phyloP scores from a whole-genome alignment of 2,113 vertebrate genomes.

The Genyomyrus donnyi region DNA sequence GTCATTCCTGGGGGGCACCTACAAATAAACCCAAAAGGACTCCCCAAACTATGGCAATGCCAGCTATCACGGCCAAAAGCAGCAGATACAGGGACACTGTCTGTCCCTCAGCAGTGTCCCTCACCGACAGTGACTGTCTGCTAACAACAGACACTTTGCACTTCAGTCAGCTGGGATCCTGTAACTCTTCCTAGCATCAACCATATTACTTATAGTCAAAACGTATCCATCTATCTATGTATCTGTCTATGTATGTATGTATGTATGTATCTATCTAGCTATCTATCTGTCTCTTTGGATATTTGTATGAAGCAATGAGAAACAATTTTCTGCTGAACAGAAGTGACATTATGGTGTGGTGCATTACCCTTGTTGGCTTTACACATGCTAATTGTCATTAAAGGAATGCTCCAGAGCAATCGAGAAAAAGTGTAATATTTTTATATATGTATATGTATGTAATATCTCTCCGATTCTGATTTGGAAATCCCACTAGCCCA shows the following conservation, averaged over 20 bases:
- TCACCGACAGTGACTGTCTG: not conserved
- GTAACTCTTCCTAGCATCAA: not conserved
- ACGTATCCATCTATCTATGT: not conserved
- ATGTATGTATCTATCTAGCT: too few relatives aligned
- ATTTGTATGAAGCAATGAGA: too few relatives aligned
- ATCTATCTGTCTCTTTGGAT: too few relatives aligned
- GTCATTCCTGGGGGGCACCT: conserved; percentile 24
- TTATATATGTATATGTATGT: too few relatives aligned
- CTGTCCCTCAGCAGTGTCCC: not conserved
- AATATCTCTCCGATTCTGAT: not conserved
- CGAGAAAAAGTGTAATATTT: not conserved
- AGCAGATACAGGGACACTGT: not conserved
- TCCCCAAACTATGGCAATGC: not conserved
- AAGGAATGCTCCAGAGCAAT: not conserved
- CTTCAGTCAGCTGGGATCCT: not conserved
- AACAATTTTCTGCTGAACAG: too few relatives aligned
- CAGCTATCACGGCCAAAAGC: not conserved
- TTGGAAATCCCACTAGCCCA: not conserved
- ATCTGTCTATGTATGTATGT: not conserved
- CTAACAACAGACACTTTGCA: not conserved
- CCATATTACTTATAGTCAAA: not conserved
- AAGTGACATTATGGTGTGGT: not conserved
- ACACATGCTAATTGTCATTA: not conserved
- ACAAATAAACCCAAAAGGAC: conserved; percentile 22
- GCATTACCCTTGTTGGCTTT: not conserved